A percentile compares a stretch with the other conserved stretches of the same genome.
Evolutionary conservation across 1,140 invertebrate genomes (phyloP).

Genomic region (Watersipora subatra): DNA sequence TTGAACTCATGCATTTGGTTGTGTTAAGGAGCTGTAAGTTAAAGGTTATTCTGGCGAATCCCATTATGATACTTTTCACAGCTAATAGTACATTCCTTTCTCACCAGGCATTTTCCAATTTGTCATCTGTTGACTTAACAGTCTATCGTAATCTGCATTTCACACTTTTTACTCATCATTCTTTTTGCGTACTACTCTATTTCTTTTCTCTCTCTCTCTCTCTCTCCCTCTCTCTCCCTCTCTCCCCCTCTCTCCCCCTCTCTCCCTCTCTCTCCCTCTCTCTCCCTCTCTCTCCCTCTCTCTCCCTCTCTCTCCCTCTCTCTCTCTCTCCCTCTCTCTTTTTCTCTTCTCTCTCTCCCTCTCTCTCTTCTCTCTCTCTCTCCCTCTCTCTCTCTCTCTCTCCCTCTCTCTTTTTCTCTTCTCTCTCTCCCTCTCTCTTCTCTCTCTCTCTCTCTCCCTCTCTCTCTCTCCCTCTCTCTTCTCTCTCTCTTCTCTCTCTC

Average conservation of each 20-base stretch:
- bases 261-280: constrained; percentile 9
- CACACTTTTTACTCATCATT: background rate
- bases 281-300: constrained; percentile 9
- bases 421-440: background rate
- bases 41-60: no score
- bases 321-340: background rate
- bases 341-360: constrained; percentile 9
- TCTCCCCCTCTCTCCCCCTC: constrained; percentile 7
- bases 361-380: constrained; percentile 7
- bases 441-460: constrained; percentile 4
- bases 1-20: no score
- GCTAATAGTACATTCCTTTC: no score
- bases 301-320: background rate
- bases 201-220: constrained; percentile 6
- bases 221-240: constrained; percentile 6
- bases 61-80: no score
- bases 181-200: background rate
- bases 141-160: no score
- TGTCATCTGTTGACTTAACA: no score
- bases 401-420: constrained; percentile 8
- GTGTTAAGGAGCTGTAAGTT: no score
- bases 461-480: constrained; percentile 2
- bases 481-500: background rate
- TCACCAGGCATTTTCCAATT: no score
- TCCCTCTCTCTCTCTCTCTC: constrained; percentile 7